Evolutionary conservation across 2,113 vertebrate genomes (phyloP).

Genomic region (Hippolais icterina): DNA sequence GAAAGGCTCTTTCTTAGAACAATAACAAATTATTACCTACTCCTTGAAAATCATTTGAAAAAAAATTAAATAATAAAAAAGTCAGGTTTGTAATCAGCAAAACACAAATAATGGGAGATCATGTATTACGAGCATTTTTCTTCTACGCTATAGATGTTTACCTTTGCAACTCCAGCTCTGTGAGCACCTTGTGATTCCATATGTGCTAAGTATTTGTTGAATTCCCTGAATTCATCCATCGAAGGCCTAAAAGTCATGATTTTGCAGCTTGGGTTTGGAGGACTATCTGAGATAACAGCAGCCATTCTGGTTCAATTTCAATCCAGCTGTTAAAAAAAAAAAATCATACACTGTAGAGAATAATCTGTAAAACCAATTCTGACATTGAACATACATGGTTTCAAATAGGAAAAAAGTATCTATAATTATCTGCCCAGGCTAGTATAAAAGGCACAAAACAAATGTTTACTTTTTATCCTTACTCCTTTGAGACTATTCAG

Average conservation of each 20-base stretch:
- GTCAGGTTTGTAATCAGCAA: neutral
- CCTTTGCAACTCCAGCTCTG: constrained; percentile 94
- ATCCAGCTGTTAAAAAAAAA: neutral
- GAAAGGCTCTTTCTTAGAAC: neutral
- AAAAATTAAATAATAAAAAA: neutral
- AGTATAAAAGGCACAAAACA: neutral
- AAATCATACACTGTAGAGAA: neutral
- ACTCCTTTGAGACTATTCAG: neutral
- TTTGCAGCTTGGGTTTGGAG: constrained; percentile 90
- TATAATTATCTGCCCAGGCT: neutral
- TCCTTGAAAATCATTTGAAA: neutral
- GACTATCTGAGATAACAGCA: constrained; percentile 72
- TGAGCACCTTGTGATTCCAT: constrained; percentile 97
- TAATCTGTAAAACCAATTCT: neutral
- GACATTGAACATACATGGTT: neutral
- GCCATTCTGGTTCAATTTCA: constrained; percentile 80
- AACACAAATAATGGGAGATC: neutral
- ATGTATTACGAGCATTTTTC: neutral
- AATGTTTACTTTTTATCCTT: neutral
- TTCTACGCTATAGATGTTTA: constrained; percentile 41
- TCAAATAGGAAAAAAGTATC: neutral
- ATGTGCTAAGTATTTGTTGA: constrained; percentile 90
- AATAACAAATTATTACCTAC: neutral
- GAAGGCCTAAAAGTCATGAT: constrained; percentile 96
- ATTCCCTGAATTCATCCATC: constrained; percentile 91